Conservation (phyloP, 2,888 invertebrate genomes). For the Carpatolechia fugitivella region DNA sequence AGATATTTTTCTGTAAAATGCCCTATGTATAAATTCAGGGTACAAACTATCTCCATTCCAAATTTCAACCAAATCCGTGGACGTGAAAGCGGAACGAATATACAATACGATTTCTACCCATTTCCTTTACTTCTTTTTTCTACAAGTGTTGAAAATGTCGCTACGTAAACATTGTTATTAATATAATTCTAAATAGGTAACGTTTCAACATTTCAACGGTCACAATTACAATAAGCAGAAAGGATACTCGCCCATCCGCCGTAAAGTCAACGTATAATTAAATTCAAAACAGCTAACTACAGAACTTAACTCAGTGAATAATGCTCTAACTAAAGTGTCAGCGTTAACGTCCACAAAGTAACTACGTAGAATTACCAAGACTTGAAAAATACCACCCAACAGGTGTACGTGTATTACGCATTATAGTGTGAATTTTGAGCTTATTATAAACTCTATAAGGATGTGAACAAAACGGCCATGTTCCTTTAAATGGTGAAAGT, state of each 20-base stretch:
- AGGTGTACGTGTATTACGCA: neutral
- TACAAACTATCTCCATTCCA: too few species aligned
- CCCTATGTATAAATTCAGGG: too few species aligned
- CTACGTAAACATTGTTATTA: too few species aligned
- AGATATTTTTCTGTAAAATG: too few species aligned
- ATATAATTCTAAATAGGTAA: neutral
- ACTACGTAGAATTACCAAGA: neutral
- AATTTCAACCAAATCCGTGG: too few species aligned
- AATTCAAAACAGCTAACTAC: neutral
- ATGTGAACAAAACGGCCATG: neutral
- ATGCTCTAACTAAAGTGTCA: constrained; percentile 7
- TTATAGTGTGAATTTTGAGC: neutral
- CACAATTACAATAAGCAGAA: neutral
- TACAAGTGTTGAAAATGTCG: too few species aligned
- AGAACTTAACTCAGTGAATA: neutral
- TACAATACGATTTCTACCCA: too few species aligned
- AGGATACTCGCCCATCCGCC: neutral
- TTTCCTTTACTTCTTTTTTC: too few species aligned
- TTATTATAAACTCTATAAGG: neutral
- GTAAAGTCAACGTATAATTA: neutral
- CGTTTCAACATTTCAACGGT: neutral
- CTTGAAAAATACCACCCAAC: neutral
- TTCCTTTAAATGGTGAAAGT: constrained; percentile 1
- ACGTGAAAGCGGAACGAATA: too few species aligned
- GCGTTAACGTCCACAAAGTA: neutral